A percentile compares a stretch with the other conserved stretches of the same genome.
Conservation (phyloP, 2,797 vertebrate genomes). For the Catharus ustulatus region DNA sequence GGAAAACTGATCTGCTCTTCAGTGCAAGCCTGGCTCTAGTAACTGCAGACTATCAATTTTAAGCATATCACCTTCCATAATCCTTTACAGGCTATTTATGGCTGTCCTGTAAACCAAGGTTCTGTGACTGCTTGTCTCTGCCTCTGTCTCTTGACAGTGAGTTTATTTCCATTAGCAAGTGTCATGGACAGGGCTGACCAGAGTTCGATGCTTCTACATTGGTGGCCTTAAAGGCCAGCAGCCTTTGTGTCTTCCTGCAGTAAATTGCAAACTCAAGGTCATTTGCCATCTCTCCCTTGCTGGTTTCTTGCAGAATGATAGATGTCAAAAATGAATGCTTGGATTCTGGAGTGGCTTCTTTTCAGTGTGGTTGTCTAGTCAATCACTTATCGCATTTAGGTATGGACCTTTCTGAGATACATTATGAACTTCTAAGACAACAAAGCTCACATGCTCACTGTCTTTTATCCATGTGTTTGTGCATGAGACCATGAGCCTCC, state of each 20-base stretch:
- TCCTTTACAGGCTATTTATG: background rate
- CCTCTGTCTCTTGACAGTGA: background rate
- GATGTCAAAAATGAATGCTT: background rate
- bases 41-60: background rate
- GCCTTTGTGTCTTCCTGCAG: background rate
- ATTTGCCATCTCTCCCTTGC: background rate
- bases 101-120: background rate
- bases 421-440: background rate
- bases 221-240: background rate
- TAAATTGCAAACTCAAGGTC: background rate
- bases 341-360: background rate
- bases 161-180: background rate
- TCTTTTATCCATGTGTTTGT: background rate
- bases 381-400: background rate
- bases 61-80: background rate
- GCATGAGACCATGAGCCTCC: background rate
- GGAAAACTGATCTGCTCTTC: background rate
- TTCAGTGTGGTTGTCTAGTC: background rate
- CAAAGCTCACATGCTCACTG: background rate
- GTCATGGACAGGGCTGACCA: background rate
- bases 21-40: background rate
- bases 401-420: background rate
- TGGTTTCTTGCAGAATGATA: background rate
- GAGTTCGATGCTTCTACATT: accelerated
- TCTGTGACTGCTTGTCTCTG: background rate